A percentile compares a stretch with the other conserved stretches of the same genome.
Evolutionary conservation across 2,113 vertebrate species (phyloP).

Genomic region (Chrysochloris asiatica): DNA sequence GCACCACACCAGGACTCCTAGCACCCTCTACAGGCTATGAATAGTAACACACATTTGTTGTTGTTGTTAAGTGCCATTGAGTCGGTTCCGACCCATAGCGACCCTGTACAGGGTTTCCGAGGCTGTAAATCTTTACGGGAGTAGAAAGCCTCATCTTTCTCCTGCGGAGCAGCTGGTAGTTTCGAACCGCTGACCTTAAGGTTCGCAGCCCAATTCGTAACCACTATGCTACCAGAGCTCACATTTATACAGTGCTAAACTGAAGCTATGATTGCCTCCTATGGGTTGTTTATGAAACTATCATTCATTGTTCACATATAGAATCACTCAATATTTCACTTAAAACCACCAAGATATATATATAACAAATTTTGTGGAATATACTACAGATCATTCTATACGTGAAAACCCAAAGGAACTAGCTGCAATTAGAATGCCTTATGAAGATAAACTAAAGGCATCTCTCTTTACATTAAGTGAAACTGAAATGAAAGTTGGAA

Average conservation of each 20-base stretch:
- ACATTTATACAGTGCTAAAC: constrained; percentile 33
- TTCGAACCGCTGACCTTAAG: too few species aligned
- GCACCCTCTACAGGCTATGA: constrained; percentile 22
- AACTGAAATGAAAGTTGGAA: constrained; percentile 52
- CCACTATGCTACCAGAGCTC: too few species aligned
- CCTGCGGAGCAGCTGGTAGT: too few species aligned
- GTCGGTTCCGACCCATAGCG: too few species aligned
- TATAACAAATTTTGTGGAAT: neutral
- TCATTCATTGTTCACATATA: constrained; percentile 27
- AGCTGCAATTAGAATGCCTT: neutral
- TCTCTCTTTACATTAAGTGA: constrained; percentile 1
- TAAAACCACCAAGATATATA: constrained; percentile 22
- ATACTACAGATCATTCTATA: neutral
- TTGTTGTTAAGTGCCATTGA: too few species aligned
- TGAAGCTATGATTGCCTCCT: constrained; percentile 60
- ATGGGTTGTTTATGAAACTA: constrained; percentile 62
- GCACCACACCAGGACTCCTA: too few species aligned
- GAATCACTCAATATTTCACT: constrained; percentile 50
- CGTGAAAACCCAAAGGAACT: neutral
- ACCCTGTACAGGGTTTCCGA: too few species aligned
- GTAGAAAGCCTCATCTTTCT: too few species aligned
- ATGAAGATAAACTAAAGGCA: neutral
- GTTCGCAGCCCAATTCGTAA: too few species aligned
- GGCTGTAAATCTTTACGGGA: too few species aligned
- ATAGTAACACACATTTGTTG: constrained; percentile 27